Base-by-base conservation (phyloP, 2,888 invertebrate genomes). In the Allolobophora icterica region DNA sequence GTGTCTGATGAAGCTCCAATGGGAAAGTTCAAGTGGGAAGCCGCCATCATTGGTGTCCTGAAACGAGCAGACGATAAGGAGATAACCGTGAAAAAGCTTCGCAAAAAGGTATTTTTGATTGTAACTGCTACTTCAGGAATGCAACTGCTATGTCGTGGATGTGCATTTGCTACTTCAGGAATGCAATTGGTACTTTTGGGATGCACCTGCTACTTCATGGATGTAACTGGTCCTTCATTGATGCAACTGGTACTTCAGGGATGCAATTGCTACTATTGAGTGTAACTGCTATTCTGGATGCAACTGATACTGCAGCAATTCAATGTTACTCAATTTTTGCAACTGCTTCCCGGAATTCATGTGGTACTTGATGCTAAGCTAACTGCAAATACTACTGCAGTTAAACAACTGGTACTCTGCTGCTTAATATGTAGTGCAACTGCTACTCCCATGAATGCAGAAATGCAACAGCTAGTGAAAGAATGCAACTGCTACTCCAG, bases 31-130 rank as follows among this genome's bases (percentile, higher is more conserved):
- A 93, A 94, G 90, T 95, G 95, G 95, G 93, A 93, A 89, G 92
- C 93, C 11, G 93, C 93, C 21, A 94, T 95, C 33, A 92, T 92
- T 8, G 92, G 92, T 45, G 93, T 96, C 89, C 94, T 97, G 91
- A 94, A 96, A 92, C 96, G 96, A 90, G 96, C 96, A 13, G 96
- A 97, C 93, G 97, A 97, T 8, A 83, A 92, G 5, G 89, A 92
- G 94, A 96, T 98, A 89, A 96, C 97, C 0, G 94, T 97, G 91
- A 97, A 97, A 94, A 97, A 97, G 93, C 95, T 98, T 34, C 97
- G 97, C 93, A 97, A 97, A 94, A 98, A 97, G 95, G 97, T 97
- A 45, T 91, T 38, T n/a, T 30, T 52, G 21, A 1, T 52, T 40
- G 42, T n/a, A 90, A 45, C 21, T 52, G 52, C 24, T 52, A 52